Conservation (phyloP, 2,797 vertebrate species). For the Sylvilagus floridanus region DNA sequence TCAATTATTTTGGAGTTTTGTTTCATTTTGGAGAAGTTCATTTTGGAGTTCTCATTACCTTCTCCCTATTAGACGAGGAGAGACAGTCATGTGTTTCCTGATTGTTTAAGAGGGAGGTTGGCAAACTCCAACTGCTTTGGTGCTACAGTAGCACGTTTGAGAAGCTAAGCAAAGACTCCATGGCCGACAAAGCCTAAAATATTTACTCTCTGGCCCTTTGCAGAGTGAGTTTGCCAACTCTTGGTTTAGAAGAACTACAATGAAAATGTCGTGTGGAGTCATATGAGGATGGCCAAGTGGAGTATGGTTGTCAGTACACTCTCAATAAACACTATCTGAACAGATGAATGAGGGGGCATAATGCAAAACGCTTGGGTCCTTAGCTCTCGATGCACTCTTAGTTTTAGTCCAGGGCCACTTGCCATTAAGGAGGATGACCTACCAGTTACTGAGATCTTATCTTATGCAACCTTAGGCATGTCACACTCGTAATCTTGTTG, state of each 20-base stretch:
- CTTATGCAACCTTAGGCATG: neutral
- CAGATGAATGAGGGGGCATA: neutral
- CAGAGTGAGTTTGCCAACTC: neutral
- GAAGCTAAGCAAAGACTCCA: neutral
- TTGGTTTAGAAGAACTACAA: neutral
- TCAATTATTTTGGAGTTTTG: conserved; percentile 2
- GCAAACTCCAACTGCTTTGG: neutral
- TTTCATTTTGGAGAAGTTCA: conserved; percentile 48
- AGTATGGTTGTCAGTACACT: neutral
- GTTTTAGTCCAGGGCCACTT: neutral
- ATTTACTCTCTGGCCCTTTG: neutral
- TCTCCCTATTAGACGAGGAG: conserved; percentile 17
- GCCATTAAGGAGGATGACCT: neutral
- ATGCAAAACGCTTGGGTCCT: neutral
- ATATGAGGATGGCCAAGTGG: neutral
- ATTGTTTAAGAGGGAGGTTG: neutral
- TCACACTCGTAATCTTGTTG: neutral
- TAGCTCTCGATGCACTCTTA: neutral
- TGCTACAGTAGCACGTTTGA: neutral
- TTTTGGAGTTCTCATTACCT: conserved; percentile 24
- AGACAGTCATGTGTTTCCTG: conserved; percentile 7
- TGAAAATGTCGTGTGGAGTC: neutral
- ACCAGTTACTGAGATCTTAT: neutral
- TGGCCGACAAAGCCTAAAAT: neutral
- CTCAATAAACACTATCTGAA: neutral